Base-by-base conservation (phyloP, 2,797 vertebrate genomes). In the Dendrocincla fuliginosa region DNA sequence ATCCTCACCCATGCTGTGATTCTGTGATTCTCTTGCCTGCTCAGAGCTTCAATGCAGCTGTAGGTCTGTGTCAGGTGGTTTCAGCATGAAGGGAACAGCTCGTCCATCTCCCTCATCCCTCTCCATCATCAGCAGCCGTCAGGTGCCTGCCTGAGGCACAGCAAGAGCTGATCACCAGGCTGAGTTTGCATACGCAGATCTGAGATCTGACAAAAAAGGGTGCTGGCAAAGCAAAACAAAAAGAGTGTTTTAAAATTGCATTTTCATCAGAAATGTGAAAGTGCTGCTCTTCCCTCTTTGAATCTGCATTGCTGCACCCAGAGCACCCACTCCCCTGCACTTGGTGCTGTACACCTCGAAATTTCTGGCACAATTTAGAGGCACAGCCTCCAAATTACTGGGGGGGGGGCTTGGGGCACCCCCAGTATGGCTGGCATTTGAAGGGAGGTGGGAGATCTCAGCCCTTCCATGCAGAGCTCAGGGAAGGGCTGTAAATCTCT, bases 311-410 rank as follows among this genome's bases (percentile, higher is more conserved):
- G 50, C 44, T 57, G 35, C 11, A 2, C 39, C 27, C 83, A 2
- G 0, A n/a, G 41, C 5, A 8, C 5, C 39, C 1, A 0, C 18
- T 79, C 9, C 28, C 9, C 28, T 6, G 33, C 0, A 7, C 44
- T 57, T 0, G 2, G 32, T 19, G 53, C 53, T 53, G 28, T 25
- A n/a, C 12, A 28, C 28, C 16, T 32, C 49, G 11, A 68, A n/a
- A 67, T 47, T 16, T 20, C 27, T 32, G 52, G 52, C 30, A 32
- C 30, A 53, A 13, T 32, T 53, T 13, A 32, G 52, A 53, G 11
- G 37, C 59, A 63, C 25, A 59, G 55, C 46, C n/a, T 37, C 47
- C 20, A n/a, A 53, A 52, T 57, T 11, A 13, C 28, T 37, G 11
- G 10, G 64, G 9, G 64, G 32, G 25, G 19, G 44, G 44, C 16